Evolutionary conservation across 2,797 vertebrate species (phyloP).

Genomic region (Anniella stebbinsi): DNA sequence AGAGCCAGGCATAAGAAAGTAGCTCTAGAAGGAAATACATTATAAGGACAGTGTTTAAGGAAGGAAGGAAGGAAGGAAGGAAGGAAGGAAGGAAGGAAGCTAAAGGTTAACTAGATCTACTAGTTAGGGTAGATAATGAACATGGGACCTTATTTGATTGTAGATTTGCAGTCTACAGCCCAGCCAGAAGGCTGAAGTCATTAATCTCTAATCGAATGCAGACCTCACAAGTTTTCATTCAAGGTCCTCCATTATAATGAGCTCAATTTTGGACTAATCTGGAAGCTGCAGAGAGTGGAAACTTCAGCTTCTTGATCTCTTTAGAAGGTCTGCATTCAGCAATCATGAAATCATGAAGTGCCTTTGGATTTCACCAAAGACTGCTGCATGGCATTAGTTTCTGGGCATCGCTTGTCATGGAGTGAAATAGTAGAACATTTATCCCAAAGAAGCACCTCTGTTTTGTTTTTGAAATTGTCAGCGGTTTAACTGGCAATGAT

Average conservation of each 20-base stretch:
- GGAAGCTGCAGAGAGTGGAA: constrained; percentile 26
- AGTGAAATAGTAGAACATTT: not conserved
- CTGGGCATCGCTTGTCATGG: not conserved
- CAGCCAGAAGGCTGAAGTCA: constrained; percentile 9
- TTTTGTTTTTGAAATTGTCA: not conserved
- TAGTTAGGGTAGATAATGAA: constrained; percentile 29
- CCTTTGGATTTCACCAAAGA: not conserved
- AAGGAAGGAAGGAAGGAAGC: not conserved
- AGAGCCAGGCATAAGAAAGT: not conserved
- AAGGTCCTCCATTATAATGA: constrained; percentile 13
- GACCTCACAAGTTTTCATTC: constrained; percentile 15
- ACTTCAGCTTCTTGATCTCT: constrained; percentile 15
- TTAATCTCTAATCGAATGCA: constrained; percentile 32
- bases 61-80: not conserved
- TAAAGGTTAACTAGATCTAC: constrained; percentile 26
- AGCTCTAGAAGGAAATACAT: not conserved
- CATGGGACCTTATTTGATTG: constrained; percentile 28
- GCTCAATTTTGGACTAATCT: constrained; percentile 50
- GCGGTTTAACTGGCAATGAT: not conserved
- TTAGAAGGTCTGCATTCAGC: constrained; percentile 6
- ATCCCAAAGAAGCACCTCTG: not conserved
- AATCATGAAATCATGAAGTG: not conserved
- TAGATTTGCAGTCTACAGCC: not conserved
- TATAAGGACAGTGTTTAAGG: not conserved
- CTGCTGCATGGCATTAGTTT: not conserved